Base-by-base conservation (phyloP, 2,113 vertebrate genomes). In the Excalfactoria chinensis region DNA sequence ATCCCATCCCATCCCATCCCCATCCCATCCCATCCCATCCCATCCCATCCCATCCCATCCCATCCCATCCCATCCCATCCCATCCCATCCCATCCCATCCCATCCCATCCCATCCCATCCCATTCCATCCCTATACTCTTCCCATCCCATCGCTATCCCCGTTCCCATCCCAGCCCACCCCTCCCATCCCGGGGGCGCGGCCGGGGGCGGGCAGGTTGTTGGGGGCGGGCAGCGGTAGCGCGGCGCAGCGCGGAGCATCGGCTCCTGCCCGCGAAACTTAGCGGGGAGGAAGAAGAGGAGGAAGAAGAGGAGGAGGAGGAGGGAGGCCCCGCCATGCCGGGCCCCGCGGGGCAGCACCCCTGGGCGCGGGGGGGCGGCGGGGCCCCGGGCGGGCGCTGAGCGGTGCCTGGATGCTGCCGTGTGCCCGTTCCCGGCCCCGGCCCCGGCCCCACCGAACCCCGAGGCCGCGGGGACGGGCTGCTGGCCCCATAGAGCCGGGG, bases 371-470 rank as follows among this genome's bases (percentile, higher is more conserved):
- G 26, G 44, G 35, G 48, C 5, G n/a, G 48, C 69, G 69, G 59
- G 46, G 59, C 53, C 49, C 49, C 49, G 49, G 49, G 49, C 49
- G 49, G 49, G 49, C 49, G 49, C 49, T 51, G 49, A 51, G 49
- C 79, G 68, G 73, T 44, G 74, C 71, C 73, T 86, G 86, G 71
- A 89, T 93, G 88, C 89, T 34, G 49, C 25, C 49, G 49, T 26
- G 49, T 51, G 49, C 49, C 49, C 49, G 49, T 25, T 26, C 49
- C 49, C 32, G 56, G 56, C 32, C 32, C 56, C 56, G 56, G 56
- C 56, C 56, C 56, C 56, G 56, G 56, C 56, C 56, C 56, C 56
- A 32, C 56, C 56, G 32, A 32, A n/a, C 56, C 56, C 56, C n/a
- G 56, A 58, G 56, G 56, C 56, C 56, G 56, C 56, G 56, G 56